These are phyloP conservation scores for Chunga burmeisteri DNA, from an alignment of 2,113 vertebrate genomes.

Conservation along the genomic window DNA sequence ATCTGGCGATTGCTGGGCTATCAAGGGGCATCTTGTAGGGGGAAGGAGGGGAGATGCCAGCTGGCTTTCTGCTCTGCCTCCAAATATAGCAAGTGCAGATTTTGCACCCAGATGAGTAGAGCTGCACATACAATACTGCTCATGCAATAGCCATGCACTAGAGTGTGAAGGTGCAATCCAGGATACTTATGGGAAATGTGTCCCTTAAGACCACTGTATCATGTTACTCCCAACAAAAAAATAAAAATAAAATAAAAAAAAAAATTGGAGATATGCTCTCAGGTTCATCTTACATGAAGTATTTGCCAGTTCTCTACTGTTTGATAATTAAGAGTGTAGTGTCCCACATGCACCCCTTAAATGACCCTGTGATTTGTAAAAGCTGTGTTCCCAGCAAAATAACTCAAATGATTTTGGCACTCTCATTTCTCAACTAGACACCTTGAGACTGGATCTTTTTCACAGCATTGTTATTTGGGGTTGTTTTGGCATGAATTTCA, in stretches of 20 bases:
- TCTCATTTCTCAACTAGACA: neutral
- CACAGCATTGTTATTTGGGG: neutral
- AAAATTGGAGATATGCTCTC: neutral
- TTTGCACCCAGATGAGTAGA: neutral
- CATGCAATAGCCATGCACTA: neutral
- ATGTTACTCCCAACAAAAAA: neutral
- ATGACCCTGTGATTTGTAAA: neutral
- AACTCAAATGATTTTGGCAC: neutral
- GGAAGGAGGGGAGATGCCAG: neutral
- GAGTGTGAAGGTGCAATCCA: neutral
- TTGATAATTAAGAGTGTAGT: neutral
- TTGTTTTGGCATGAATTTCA: constrained; percentile 38
- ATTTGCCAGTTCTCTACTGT: neutral
- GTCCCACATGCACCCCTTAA: neutral
- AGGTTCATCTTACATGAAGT: neutral
- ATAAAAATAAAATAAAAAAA: neutral
- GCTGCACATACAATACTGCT: neutral
- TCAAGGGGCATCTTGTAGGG: neutral
- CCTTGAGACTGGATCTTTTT: neutral
- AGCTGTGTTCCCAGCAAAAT: neutral
- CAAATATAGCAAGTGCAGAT: constrained; percentile 34
- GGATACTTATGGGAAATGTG: neutral
- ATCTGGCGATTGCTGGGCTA: neutral
- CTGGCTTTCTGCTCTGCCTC: constrained; percentile 5
- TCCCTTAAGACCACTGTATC: neutral